Percentiles rank a stretch among this genome's conserved stretches.
phyloP scores from a whole-genome alignment of 2,113 vertebrate species.

The Lepus americanus region DNA sequence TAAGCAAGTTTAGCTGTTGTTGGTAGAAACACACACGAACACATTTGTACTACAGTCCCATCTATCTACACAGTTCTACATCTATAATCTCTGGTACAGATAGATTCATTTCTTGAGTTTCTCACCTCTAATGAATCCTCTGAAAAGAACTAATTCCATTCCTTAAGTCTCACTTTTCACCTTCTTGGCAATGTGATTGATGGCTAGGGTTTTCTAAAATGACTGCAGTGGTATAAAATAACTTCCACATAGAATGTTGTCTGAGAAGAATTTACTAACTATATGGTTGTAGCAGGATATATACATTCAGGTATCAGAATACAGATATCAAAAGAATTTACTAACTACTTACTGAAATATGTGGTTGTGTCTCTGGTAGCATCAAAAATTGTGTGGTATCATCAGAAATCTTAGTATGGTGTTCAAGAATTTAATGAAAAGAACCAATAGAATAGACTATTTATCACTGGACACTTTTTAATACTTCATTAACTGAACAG shows the following conservation, averaged over 20 bases:
- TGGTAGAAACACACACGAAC: background rate
- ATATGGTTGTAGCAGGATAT: no score
- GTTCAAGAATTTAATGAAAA: background rate
- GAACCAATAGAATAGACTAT: background rate
- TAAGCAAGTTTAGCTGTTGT: background rate
- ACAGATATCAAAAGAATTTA: no score
- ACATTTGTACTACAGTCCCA: background rate
- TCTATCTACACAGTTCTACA: background rate
- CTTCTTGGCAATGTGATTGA: background rate
- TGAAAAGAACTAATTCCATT: background rate
- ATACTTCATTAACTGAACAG: background rate
- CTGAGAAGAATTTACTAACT: background rate
- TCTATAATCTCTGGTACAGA: background rate
- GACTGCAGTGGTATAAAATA: background rate
- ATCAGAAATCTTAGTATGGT: background rate
- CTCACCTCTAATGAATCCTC: background rate
- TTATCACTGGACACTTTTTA: background rate
- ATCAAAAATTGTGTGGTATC: background rate
- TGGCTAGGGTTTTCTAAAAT: background rate
- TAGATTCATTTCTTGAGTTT: background rate
- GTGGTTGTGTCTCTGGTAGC: no score
- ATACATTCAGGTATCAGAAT: no score
- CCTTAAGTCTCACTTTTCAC: background rate
- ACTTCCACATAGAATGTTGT: background rate
- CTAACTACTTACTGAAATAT: no score